Evolutionary conservation across 2,797 vertebrate genomes (phyloP).

Genomic region (Characodon lateralis): DNA sequence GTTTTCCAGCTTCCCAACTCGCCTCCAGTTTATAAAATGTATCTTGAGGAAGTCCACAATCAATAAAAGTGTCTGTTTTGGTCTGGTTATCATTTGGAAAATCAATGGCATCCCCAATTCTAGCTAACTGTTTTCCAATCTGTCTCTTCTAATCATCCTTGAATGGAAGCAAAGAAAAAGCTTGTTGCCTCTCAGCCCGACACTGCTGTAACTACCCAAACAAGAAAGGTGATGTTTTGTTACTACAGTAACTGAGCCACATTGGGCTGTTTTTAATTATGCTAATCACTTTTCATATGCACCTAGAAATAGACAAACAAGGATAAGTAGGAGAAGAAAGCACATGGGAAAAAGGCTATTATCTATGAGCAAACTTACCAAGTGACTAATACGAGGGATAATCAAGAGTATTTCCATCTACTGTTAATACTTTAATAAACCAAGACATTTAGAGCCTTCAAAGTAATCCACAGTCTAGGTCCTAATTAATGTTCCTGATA

Average conservation of each 20-base stretch:
- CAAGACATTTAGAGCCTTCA: slow-evolving; percentile 72
- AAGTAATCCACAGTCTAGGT: slow-evolving; percentile 76
- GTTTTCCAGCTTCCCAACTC: slow-evolving; percentile 28
- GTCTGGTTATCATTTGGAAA: slow-evolving; percentile 57
- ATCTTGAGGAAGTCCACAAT: slow-evolving; percentile 61
- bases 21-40: slow-evolving; percentile 19
- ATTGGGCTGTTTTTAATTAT: slow-evolving; percentile 65
- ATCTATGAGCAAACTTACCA: slow-evolving; percentile 65
- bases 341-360: slow-evolving; percentile 54
- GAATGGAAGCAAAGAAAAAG: slow-evolving; percentile 33
- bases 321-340: slow-evolving; percentile 64
- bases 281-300: slow-evolving; percentile 68
- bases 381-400: slow-evolving; percentile 72
- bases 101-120: slow-evolving; percentile 66
- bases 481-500: slow-evolving; percentile 84
- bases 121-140: slow-evolving; percentile 56
- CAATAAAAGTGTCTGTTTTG: slow-evolving; percentile 66
- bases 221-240: slow-evolving; percentile 52
- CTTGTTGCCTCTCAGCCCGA: slow-evolving; percentile 16
- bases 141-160: slow-evolving; percentile 42
- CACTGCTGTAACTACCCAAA: slow-evolving; percentile 22
- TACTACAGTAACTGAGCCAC: slow-evolving; percentile 48
- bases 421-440: slow-evolving; percentile 80
- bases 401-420: slow-evolving; percentile 57
- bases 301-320: slow-evolving; percentile 71